Conservation (phyloP, 2,888 invertebrate genomes). For the Hirtodrosophila trivittata region DNA sequence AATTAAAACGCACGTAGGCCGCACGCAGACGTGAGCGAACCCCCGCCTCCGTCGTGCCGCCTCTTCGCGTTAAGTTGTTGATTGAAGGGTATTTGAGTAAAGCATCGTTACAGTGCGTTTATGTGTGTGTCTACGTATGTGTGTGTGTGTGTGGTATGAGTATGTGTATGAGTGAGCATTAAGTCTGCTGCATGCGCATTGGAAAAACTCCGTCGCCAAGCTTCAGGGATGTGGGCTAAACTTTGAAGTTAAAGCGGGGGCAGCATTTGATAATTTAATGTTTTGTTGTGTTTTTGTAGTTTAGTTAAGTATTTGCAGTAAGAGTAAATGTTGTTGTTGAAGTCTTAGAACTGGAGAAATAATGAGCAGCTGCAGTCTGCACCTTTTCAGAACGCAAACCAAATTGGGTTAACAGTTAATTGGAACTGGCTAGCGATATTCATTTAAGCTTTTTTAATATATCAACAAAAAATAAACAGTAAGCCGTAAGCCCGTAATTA, state of each 20-base stretch:
- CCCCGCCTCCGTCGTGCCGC: slow-evolving; percentile 7
- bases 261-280: slow-evolving; percentile 20
- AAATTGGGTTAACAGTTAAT: background rate
- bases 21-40: slow-evolving; percentile 31
- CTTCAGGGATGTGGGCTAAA: slow-evolving; percentile 18
- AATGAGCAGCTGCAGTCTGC: slow-evolving; percentile 41
- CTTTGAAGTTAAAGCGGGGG: slow-evolving; percentile 33
- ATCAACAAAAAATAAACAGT: no score
- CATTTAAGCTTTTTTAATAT: no score
- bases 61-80: slow-evolving; percentile 61
- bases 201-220: slow-evolving; percentile 4
- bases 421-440: no score
- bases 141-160: slow-evolving; percentile 19
- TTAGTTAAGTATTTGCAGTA: slow-evolving; percentile 2
- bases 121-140: slow-evolving; percentile 4
- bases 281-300: slow-evolving; percentile 7
- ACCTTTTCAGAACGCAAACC: slow-evolving; percentile 16
- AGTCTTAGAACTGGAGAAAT: slow-evolving; percentile 22
- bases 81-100: slow-evolving; percentile 68
- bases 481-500: no score
- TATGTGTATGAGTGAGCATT: slow-evolving; percentile 7
- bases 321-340: no score
- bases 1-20: slow-evolving; percentile 71
- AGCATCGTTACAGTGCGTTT: slow-evolving; percentile 42
- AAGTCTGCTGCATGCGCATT: background rate